Evolutionary conservation across 2,888 invertebrate species (phyloP).

Genomic region (Amiota mariae): DNA sequence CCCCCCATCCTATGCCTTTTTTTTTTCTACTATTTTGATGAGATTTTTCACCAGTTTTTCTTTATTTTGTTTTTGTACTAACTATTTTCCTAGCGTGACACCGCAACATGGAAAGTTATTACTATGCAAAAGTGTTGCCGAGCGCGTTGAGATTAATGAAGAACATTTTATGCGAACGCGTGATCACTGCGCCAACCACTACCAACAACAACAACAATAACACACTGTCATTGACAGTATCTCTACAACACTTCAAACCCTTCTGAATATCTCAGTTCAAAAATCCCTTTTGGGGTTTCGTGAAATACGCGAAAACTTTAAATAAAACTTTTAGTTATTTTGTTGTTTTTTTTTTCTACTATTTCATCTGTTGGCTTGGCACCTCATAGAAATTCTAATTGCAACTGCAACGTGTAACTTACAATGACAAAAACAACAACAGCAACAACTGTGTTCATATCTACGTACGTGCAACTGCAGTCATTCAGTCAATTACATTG

Average conservation of each 20-base stretch:
- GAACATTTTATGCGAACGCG: conserved; percentile 29
- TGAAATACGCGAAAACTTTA: too few species aligned
- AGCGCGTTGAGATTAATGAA: conserved; percentile 30
- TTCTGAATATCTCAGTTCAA: not conserved
- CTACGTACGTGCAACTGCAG: too few species aligned
- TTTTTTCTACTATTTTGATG: not conserved
- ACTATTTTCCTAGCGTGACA: conserved; percentile 15
- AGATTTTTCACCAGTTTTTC: too few species aligned
- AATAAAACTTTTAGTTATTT: not conserved
- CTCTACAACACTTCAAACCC: not conserved
- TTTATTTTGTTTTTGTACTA: too few species aligned
- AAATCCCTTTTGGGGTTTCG: too few species aligned
- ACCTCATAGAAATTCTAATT: conserved; percentile 26
- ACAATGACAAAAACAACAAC: not conserved
- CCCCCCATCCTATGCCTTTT: too few species aligned
- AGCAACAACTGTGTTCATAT: not conserved
- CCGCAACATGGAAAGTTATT: conserved; percentile 31
- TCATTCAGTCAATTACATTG: not conserved
- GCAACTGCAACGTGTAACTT: conserved; percentile 8
- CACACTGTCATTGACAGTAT: not conserved
- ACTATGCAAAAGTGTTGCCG: conserved; percentile 24
- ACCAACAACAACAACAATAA: not conserved
- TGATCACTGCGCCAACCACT: conserved; percentile 5
- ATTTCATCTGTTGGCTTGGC: not conserved
- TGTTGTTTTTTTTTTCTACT: not conserved